Base-by-base conservation (phyloP, 2,113 vertebrate genomes). In the Maccullochella peelii region DNA sequence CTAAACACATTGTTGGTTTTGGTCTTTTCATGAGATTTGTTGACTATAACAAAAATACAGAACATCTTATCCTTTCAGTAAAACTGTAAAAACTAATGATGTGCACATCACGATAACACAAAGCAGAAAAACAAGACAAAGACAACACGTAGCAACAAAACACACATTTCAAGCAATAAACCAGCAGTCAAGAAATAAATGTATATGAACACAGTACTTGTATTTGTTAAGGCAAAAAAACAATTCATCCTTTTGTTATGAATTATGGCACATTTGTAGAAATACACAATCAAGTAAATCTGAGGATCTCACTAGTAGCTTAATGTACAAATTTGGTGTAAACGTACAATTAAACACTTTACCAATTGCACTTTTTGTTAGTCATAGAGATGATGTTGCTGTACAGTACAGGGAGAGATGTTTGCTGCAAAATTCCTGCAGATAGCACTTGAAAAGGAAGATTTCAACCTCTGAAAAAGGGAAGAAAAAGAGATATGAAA, bases 381-480 rank as follows among this genome's bases (percentile, higher is more conserved):
- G 20, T 66, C 52, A 72, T n/a, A 52, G 18, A 63, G 62, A 62
- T 0, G 47, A 33, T 79, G 79, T 73, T 66, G 57, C 7, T 47
- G 38, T 12, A 38, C 73, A 80, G 63, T 63, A 67, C 67, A 40
- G 40, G 38, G 25, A 42, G 80, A 0, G 68, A 81, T 55, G 63
- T 63, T 67, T 63, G 49, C 73, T 84, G 40, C 23, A 63, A 58
- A 65, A 61, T 36, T 9, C 36, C 58, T 70, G 54, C 44, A 79
- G 15, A 54, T 18, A 14, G 3, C 42, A 15, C 23, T 36, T 16
- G 14, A n/a, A 77, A 61, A 36, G 12, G 40, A 2, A 40, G 6
- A 12, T 9, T 90, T 94, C 72, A 94, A 65, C 44, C 80, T 33
- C 93, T 93, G 74, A 78, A 87, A 87, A 77, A 1, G 30, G 61